phyloP scores from a whole-genome alignment of 2,113 vertebrate species.

The Percopsis transmontana region DNA sequence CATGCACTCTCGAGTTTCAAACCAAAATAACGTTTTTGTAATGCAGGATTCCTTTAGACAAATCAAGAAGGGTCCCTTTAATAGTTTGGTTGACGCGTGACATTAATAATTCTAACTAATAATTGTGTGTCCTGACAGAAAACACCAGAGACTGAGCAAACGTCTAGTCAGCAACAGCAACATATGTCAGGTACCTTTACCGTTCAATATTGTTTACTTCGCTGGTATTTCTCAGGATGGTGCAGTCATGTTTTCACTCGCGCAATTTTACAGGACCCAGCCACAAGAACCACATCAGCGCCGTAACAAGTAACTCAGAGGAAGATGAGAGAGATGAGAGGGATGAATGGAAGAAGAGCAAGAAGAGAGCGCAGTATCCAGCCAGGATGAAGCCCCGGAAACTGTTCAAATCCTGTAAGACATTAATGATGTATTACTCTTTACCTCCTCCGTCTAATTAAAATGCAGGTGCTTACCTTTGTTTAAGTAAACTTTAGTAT shows the following conservation, averaged over 20 bases:
- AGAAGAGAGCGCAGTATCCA: slow-evolving; percentile 33
- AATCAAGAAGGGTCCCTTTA: no score
- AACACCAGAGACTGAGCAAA: slow-evolving; percentile 49
- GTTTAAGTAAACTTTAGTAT: no score
- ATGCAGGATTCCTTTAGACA: no score
- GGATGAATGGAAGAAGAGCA: slow-evolving; percentile 54
- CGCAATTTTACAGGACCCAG: slow-evolving; percentile 44
- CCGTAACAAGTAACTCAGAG: slow-evolving; percentile 50
- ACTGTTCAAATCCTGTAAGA: slow-evolving; percentile 71
- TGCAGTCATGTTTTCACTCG: no score
- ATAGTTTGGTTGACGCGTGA: background rate
- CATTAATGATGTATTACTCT: background rate
- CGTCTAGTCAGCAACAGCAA: slow-evolving; percentile 6
- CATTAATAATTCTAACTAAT: background rate
- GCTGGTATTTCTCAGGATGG: background rate
- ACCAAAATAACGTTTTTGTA: no score
- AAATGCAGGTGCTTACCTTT: no score
- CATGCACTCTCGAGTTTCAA: no score
- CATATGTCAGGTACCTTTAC: slow-evolving; percentile 64
- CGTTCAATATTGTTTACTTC: background rate
- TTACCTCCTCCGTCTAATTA: no score
- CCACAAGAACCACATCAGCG: slow-evolving; percentile 47
- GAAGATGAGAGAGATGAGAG: slow-evolving; percentile 51
- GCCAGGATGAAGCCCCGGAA: slow-evolving; percentile 73
- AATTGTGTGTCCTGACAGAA: slow-evolving; percentile 53